Evolutionary conservation across 2,888 invertebrate species (phyloP).

Genomic region (Acleris holmiana): DNA sequence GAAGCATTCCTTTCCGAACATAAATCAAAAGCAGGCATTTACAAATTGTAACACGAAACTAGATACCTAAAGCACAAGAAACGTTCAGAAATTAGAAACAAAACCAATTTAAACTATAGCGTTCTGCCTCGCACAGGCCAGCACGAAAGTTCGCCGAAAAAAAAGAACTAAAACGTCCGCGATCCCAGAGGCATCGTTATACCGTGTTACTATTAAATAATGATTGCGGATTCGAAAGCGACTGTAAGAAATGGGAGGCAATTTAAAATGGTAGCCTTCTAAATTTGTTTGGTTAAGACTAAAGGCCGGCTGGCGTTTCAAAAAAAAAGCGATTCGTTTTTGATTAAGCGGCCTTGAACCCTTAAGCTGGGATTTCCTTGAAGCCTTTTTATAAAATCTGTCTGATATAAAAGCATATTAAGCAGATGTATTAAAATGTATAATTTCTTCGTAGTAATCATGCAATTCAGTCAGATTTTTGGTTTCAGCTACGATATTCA

Average conservation of each 20-base stretch:
- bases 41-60: conserved; percentile 28
- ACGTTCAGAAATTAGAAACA: conserved; percentile 44
- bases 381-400: no score
- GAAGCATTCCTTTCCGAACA: not conserved
- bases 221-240: conserved; percentile 47
- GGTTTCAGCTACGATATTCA: conserved; percentile 9
- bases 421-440: no score
- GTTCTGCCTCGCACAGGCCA: conserved; percentile 40
- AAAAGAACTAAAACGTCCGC: conserved; percentile 40
- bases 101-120: conserved; percentile 48
- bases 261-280: conserved; percentile 48
- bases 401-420: no score
- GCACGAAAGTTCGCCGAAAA: conserved; percentile 40
- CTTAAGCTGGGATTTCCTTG: no score
- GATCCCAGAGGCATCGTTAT: conserved; percentile 43
- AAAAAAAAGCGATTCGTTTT: not conserved
- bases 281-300: conserved; percentile 46
- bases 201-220: conserved; percentile 45
- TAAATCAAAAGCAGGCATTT: conserved; percentile 22
- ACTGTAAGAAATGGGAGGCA: conserved; percentile 46
- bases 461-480: not conserved
- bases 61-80: conserved; percentile 31
- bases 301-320: conserved; percentile 2
- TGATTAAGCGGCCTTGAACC: conserved; percentile 5
- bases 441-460: not conserved